These are phyloP conservation scores for Leuciscus idus DNA, from an alignment of 2,113 vertebrate species.

Conservation along the genomic window DNA sequence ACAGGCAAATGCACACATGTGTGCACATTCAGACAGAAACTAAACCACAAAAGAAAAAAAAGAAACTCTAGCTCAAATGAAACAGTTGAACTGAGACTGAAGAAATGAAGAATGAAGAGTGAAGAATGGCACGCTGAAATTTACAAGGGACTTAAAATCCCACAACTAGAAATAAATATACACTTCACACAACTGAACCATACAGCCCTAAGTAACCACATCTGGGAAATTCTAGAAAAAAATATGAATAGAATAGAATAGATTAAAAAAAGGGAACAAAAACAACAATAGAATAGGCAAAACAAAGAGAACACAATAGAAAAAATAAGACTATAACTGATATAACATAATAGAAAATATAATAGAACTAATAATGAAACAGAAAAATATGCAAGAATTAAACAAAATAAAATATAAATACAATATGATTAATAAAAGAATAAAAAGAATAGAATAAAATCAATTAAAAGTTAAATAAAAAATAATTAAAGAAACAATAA, in stretches of 20 bases:
- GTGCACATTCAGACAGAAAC: not conserved
- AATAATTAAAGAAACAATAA: not conserved
- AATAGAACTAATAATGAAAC: not conserved
- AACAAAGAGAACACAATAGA: not conserved
- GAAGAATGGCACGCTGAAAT: not conserved
- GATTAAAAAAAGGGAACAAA: not conserved
- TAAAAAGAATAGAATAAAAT: not conserved
- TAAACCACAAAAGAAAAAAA: not conserved
- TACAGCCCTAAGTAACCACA: not conserved
- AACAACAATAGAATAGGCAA: not conserved
- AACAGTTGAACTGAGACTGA: not conserved
- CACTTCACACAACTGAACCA: not conserved
- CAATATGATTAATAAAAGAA: not conserved
- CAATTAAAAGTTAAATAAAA: not conserved
- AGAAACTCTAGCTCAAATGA: not conserved
- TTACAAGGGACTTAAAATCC: not conserved
- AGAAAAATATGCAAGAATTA: not conserved
- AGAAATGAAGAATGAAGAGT: slow-evolving; percentile 4
- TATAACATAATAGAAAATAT: not conserved
- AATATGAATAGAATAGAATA: not conserved
- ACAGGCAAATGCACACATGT: not conserved
- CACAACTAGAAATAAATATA: not conserved
- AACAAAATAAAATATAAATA: not conserved
- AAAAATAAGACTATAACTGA: not conserved
- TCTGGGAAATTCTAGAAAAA: not conserved